Conservation (phyloP, 30 jellyfish, hydroid and myxozoan species). For the Phacellophora camtschatica region DNA sequence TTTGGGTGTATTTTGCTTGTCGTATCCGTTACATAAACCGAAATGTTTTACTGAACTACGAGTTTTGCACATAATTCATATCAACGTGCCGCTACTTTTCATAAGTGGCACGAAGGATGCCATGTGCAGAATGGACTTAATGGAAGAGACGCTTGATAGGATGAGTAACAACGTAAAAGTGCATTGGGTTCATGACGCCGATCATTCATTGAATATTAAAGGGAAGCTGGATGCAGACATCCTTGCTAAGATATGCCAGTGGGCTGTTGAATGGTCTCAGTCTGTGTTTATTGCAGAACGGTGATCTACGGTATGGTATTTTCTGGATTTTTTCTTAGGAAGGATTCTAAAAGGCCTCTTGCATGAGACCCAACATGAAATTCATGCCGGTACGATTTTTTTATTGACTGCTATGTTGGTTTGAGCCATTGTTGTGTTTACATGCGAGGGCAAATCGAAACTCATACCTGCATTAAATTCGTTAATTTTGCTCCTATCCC, state of each 20-base stretch:
- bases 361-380: too few relatives aligned
- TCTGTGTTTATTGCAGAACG: conserved; percentile 62
- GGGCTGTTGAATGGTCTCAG: conserved; percentile 51
- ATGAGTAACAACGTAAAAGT: conserved; percentile 18
- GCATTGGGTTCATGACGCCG: conserved; percentile 86
- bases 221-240: conserved; percentile 7
- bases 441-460: too few relatives aligned
- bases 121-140: conserved; percentile 78
- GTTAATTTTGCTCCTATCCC: too few relatives aligned
- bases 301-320: too few relatives aligned
- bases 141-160: conserved; percentile 43
- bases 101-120: conserved; percentile 73
- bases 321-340: too few relatives aligned
- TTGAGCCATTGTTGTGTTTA: too few relatives aligned
- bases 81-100: conserved; percentile 62
- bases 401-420: too few relatives aligned
- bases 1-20: conserved; percentile 65
- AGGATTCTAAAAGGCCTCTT: too few relatives aligned
- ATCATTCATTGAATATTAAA: conserved; percentile 64
- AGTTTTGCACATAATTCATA: conserved; percentile 54
- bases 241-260: conserved; percentile 17
- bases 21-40: conserved; percentile 81
- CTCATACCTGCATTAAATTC: too few relatives aligned
- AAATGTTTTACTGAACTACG: conserved; percentile 60
- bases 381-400: too few relatives aligned